phyloP scores from a whole-genome alignment of 2,888 invertebrate genomes.

The Aquatica leii region DNA sequence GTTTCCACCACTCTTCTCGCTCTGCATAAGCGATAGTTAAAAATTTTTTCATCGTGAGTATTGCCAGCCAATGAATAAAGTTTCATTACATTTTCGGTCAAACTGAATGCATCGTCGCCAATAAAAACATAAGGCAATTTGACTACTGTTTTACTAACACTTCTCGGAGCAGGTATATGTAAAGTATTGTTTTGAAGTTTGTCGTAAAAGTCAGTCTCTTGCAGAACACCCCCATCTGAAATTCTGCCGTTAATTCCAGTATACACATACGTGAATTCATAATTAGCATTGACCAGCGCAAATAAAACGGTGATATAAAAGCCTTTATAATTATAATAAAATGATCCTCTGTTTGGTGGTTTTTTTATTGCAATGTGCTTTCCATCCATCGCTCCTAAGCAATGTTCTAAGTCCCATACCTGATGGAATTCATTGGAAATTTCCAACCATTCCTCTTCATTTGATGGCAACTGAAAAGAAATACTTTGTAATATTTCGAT shows the following conservation, averaged over 20 bases:
- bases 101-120: neutral
- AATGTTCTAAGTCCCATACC: too few relatives aligned
- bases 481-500: neutral
- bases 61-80: too few relatives aligned
- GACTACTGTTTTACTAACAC: too few relatives aligned
- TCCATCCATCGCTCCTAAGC: too few relatives aligned
- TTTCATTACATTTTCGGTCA: conserved; percentile 9
- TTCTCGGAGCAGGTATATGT: neutral
- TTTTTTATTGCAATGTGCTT: too few relatives aligned
- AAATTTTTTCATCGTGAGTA: too few relatives aligned
- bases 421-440: too few relatives aligned
- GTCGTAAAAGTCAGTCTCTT: conserved; percentile 37
- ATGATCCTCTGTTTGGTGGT: neutral
- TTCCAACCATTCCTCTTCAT: too few relatives aligned
- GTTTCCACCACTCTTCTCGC: neutral
- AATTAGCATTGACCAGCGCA: conserved; percentile 45
- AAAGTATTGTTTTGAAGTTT: conserved; percentile 1
- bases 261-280: conserved; percentile 44
- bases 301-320: too few relatives aligned
- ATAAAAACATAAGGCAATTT: too few relatives aligned
- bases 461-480: conserved; percentile 6
- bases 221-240: conserved; percentile 43
- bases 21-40: too few relatives aligned
- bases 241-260: conserved; percentile 44
- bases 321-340: too few relatives aligned